Evolutionary conservation across 2,797 vertebrate species (phyloP), one percentile per base, ranked within the genome.

Genomic region (Scomberomorus guttatus): DNA sequence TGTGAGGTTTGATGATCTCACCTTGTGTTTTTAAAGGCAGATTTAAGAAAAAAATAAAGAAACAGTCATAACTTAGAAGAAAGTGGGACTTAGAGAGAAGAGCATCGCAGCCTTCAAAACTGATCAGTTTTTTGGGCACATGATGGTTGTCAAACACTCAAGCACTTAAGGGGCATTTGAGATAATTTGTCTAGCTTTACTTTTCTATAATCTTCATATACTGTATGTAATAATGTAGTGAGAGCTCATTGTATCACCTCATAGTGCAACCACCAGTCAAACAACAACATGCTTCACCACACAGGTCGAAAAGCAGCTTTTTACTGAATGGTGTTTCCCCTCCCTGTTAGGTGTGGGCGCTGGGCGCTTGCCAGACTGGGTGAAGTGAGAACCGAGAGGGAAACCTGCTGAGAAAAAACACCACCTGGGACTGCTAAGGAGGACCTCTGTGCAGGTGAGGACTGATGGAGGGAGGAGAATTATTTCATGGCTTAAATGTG

Each of bases 361-460:
- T 86, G 82, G 87, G 90, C 73, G 81, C 88, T 79, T 81, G 90
- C 79, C 91, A 93, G 92, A 94, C 92, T 83, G 92, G 94, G 64
- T 94, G 91, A 94, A 83, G 87, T 81, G 64, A 87, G 57, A 78
- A 65, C 83, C 42, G 66, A 72, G 59, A 87, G 80, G 89, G 69
- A 90, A 86, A 86, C 78, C 83, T 55, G 59, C 80, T 81, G 85
- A 87, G 86, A 72, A 44, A 59, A 72, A 58, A 58, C 68, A 79
- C 80, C 72, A 50, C 85, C 87, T 78, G 80, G 83, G 82, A 82
- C 89, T 76, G 87, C 92, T 89, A 91, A 91, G 87, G 88, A 93
- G 94, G 90, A 95, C 93, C 93, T 95, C 89, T 83, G 88, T 79
- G 91, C 91, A 95, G 95, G 95, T 95, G 84, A 92, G 92, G 17